Base-by-base conservation (phyloP, 1,140 invertebrate genomes). In the Ericerus pela region DNA sequence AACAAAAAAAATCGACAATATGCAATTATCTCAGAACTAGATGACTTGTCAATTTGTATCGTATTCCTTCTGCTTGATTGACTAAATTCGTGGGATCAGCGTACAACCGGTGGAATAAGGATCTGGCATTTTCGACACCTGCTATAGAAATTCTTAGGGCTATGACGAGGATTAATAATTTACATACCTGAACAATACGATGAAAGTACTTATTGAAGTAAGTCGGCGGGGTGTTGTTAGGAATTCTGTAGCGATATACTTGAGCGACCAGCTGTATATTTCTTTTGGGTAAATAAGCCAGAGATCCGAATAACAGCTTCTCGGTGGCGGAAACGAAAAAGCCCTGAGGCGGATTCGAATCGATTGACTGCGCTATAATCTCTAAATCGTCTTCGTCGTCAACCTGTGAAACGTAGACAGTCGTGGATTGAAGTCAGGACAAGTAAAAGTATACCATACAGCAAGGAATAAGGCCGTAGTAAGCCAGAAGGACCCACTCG, bases 221-320 rank as follows among this genome's bases (percentile, higher is more conserved):
- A 36, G 60, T 75, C 0, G 77, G 71, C 12, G 73, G 73, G 58
- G 76, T 74, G 22, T 71, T 70, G 5, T 70, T 59, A 12, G 79
- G 74, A 14, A 88, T 75, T 63, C 84, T 82, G 0, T 79, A 78
- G 37, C 85, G 73, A 69, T 81, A 88, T 18, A 91, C 79, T 71
- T 88, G 84, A 1, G 82, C 86, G 65, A 92, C 91, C 84, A 90
- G 89, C 72, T 92, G 84, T 33, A 89, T 68, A 70, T 88, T 88
- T 61, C 77, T 77, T 0, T 82, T 77, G 30, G 75, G 63, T 56
- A 63, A 47, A 62, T 53, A 58, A 58, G 54, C n/a, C 53, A 54
- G 29, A 43, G 36, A 27, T 52, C 57, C 20, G 37, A 57, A 57
- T 14, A 47, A 24, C 4, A 47, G 16, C 18, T 47, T 47, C 14